These are phyloP conservation scores for Oreochromis grahami DNA, from an alignment of 2,797 vertebrate species.

Conservation along the genomic window DNA sequence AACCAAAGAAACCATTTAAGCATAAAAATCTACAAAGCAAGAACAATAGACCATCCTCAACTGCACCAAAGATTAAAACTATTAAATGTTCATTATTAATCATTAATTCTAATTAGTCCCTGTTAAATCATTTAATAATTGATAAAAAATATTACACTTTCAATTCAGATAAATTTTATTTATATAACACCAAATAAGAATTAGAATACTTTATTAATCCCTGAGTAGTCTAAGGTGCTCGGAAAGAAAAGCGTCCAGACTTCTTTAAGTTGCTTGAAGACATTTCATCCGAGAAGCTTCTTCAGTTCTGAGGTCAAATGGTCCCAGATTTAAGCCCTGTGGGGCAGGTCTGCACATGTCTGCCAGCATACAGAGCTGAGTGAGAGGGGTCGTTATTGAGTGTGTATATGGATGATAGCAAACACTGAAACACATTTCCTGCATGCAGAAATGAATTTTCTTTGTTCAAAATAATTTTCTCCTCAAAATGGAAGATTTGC, in stretches of 20 bases:
- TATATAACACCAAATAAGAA: background rate
- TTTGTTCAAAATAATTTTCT: background rate
- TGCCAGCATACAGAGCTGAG: background rate
- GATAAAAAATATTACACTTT: background rate
- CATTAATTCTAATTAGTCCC: background rate
- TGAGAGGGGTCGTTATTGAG: background rate
- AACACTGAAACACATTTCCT: background rate
- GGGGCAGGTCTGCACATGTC: background rate
- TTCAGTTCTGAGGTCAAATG: background rate
- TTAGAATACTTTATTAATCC: background rate
- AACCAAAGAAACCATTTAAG: too few species aligned
- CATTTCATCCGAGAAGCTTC: background rate
- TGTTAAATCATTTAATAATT: background rate
- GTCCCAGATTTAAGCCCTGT: background rate
- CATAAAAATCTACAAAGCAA: too few species aligned
- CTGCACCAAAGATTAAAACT: too few species aligned
- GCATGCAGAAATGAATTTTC: background rate
- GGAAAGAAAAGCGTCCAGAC: background rate
- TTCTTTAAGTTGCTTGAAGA: background rate
- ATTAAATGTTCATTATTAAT: too few species aligned
- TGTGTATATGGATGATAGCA: background rate
- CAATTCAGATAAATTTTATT: background rate
- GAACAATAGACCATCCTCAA: too few species aligned
- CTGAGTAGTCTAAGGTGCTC: background rate
- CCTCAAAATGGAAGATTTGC: too few species aligned